Percentiles rank a stretch among this genome's conserved stretches.
Evolutionary conservation across 2,797 vertebrate species (phyloP).

Genomic region (Aldrovandia affinis): DNA sequence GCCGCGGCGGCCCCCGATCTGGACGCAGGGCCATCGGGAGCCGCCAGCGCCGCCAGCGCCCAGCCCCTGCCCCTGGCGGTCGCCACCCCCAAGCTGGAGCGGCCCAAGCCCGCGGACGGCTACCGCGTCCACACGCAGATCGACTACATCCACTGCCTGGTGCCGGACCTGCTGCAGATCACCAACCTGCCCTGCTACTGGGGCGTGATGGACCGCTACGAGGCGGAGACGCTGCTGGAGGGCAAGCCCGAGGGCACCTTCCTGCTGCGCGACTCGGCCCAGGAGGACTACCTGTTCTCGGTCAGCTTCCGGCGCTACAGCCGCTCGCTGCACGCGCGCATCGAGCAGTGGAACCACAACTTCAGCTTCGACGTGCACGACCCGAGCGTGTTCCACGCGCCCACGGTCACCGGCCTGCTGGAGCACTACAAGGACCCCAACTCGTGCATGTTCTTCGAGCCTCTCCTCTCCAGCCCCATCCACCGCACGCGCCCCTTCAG

Average conservation of each 20-base stretch:
- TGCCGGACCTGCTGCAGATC: slow-evolving; percentile 81
- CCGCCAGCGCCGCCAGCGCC: slow-evolving; percentile 37
- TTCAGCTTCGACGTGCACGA: slow-evolving; percentile 87
- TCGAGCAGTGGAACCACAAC: slow-evolving; percentile 87
- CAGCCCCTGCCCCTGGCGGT: slow-evolving; percentile 40
- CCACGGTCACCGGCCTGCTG: slow-evolving; percentile 78
- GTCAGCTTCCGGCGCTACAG: slow-evolving; percentile 86
- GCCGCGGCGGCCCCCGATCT: slow-evolving; percentile 49
- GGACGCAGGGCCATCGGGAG: slow-evolving; percentile 55
- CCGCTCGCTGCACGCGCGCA: slow-evolving; percentile 81
- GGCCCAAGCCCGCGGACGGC: slow-evolving; percentile 57
- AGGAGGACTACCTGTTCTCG: slow-evolving; percentile 86
- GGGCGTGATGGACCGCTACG: slow-evolving; percentile 85
- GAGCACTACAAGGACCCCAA: slow-evolving; percentile 88
- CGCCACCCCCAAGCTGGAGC: slow-evolving; percentile 43
- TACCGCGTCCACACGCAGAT: slow-evolving; percentile 81
- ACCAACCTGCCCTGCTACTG: slow-evolving; percentile 83
- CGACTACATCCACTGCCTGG: slow-evolving; percentile 83
- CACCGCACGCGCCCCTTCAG: slow-evolving; percentile 78
- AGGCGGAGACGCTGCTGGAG: slow-evolving; percentile 80
- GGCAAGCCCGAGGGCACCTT: slow-evolving; percentile 85
- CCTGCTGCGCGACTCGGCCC: slow-evolving; percentile 81
- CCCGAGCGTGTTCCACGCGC: slow-evolving; percentile 82
- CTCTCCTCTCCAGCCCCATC: slow-evolving; percentile 79
- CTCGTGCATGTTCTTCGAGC: slow-evolving; percentile 88